Base-by-base conservation (phyloP, 2,888 invertebrate genomes). In the Coleophora deauratella region DNA sequence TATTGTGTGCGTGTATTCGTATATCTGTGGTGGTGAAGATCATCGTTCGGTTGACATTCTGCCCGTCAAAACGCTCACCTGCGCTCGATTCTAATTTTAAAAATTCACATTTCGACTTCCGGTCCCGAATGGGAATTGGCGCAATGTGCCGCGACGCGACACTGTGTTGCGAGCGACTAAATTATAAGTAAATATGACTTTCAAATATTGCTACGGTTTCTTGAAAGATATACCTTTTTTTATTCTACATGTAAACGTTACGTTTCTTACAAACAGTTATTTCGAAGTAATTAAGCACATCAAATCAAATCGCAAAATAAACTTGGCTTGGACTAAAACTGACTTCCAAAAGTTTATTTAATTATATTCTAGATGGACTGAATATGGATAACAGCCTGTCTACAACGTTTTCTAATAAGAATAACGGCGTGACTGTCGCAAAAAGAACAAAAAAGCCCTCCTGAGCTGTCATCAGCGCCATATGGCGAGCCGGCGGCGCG, bases 101-200 rank as follows among this genome's bases (percentile, higher is more conserved):
- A 81, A 82, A 75, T 63, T 78, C 78, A 79, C 76, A 80, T 81
- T 76, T 74, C 70, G 66, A 82, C 82, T 81, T 84, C 82, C 82
- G 85, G 63, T 82, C 75, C 66, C 67, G 64, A 82, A 80, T 72
- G 73, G 73, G 74, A 79, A 77, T 81, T 79, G 76, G 80, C 78
- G 76, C 74, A 66, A 61, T 59, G 62, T 51, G 59, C 54, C 54
- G 51, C 55, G 54, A n/a, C 59, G 56, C 57, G 50, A 62, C 54
- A 40, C 48, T 3, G 21, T 21, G 6, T 21, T 6, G 21, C 21
- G 21, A 6, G 38, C 41, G 42, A 45, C 44, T 43, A 49, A 46
- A 41, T 40, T 54, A 47, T 55, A 53, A 28, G 39, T 21, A 21
- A 28, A 43, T 21, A 21, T 21, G 21, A 4, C 6, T 21, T 39